Base-by-base conservation (phyloP, 35 echinoderm and acorn worm genomes). In the Apostichopus parvimensis region DNA sequence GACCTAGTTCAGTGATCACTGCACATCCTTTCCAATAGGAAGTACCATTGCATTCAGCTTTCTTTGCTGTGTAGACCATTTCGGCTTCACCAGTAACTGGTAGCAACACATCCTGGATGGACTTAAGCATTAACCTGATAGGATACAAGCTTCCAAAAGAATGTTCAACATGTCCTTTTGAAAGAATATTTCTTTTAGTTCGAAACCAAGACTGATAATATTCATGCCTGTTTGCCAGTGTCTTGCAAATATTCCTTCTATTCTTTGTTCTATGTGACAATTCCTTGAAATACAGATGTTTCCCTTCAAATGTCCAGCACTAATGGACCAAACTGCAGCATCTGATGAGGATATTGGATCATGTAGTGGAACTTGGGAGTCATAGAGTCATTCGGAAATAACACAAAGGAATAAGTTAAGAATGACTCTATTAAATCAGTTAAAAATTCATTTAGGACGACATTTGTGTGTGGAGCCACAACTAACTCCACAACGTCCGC, bases 301-400 rank as follows among this genome's bases (percentile, higher is more conserved):
- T 93, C 8, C 92, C 77, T 93, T 80, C 58, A 93, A 93, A 64
- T 7, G 83, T 90, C 92, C 62, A 93, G 55, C 86, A 90, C 20
- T 55, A 93, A 73, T 75, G 92, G 92, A 45, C 85, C 92, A 78
- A 89, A 93, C 58, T 73, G 72, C 52, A 88, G 58, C 61, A 93
- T 73, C 52, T 82, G 85, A 18, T 88, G 57, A 21, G 92, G 92
- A 79, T 90, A 93, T 23, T 93, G 92, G 6, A 57, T 90, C 25
- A 93, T 56, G 59, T 57, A 93, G 54, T 93, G 92, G 56, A 93
- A 93, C 59, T 93, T 93, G 8, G 92, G 92, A 77, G 20, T 93
- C 83, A 93, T 90, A 57, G 62, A 93, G 9, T 18, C 71, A 87
- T 90, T 72, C 9, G 92, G 92, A 79, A 77, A 93, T 58, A 82